phyloP scores from a whole-genome alignment of 2,113 vertebrate genomes.

The Synodontis membranacea region DNA sequence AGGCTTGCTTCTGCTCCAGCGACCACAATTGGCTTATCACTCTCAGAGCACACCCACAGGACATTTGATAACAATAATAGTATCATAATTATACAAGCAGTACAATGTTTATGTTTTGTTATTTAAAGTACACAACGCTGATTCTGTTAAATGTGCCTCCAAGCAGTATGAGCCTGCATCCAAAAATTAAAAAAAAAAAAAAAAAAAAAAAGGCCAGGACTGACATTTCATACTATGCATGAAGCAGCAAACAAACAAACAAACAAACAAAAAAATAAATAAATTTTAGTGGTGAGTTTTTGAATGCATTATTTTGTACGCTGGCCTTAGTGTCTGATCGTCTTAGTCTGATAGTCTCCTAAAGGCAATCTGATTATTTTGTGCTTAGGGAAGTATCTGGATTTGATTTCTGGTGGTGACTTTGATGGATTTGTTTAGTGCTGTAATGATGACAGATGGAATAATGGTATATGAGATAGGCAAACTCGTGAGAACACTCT shows the following conservation, averaged over 20 bases:
- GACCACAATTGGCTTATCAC: background rate
- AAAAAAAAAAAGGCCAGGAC: background rate
- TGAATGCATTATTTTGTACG: background rate
- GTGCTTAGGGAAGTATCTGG: background rate
- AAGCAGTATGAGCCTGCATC: background rate
- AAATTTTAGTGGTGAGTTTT: background rate
- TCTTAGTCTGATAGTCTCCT: background rate
- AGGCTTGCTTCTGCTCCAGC: background rate
- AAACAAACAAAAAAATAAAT: too few relatives aligned
- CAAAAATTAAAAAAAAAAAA: background rate
- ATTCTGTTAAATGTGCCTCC: background rate
- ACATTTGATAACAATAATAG: background rate
- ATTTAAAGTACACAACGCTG: background rate
- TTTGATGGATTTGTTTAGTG: conserved; percentile 6
- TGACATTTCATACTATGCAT: background rate
- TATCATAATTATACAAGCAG: background rate
- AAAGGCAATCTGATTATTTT: conserved; percentile 2
- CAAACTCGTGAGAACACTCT: background rate
- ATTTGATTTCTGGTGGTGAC: background rate
- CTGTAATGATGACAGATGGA: conserved; percentile 3
- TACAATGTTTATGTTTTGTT: background rate
- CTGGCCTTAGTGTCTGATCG: background rate
- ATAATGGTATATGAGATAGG: background rate
- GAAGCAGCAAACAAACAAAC: too few relatives aligned
- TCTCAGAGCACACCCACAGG: background rate